Percentiles rank a stretch among this genome's conserved stretches.
phyloP scores from a whole-genome alignment of 2,797 vertebrate species.

The Chelonia mydas region DNA sequence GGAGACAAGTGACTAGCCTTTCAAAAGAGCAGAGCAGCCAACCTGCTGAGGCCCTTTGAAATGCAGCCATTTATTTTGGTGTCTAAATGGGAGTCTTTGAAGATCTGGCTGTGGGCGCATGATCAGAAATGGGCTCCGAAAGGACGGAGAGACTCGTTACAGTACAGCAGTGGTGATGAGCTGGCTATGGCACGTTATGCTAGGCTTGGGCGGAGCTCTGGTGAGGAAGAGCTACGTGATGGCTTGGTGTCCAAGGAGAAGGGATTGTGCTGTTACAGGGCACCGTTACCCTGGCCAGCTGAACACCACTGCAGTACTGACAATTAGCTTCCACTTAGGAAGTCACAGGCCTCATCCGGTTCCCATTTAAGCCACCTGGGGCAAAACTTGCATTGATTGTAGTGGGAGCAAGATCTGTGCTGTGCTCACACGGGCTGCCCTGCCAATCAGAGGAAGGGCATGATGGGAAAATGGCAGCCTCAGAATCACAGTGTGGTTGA shows the following conservation, averaged over 20 bases:
- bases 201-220: neutral
- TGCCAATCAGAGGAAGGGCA: neutral
- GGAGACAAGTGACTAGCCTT: fast-evolving
- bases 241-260: neutral
- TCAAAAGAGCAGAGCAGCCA: neutral
- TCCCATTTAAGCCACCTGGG: neutral
- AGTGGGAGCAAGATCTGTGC: neutral
- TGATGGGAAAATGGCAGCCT: neutral
- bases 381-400: neutral
- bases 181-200: neutral
- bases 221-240: neutral
- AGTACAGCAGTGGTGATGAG: neutral
- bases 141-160: neutral
- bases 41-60: neutral
- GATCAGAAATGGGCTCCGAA: neutral
- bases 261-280: neutral
- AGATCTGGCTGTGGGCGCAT: neutral
- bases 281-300: neutral
- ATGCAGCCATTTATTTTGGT: fast-evolving
- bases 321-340: neutral
- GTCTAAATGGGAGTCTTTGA: neutral
- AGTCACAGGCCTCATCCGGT: neutral
- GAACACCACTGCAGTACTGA: neutral
- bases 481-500: neutral
- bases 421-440: neutral